Conservation (phyloP, 2,113 vertebrate species). For the Lucifuga dentata region DNA sequence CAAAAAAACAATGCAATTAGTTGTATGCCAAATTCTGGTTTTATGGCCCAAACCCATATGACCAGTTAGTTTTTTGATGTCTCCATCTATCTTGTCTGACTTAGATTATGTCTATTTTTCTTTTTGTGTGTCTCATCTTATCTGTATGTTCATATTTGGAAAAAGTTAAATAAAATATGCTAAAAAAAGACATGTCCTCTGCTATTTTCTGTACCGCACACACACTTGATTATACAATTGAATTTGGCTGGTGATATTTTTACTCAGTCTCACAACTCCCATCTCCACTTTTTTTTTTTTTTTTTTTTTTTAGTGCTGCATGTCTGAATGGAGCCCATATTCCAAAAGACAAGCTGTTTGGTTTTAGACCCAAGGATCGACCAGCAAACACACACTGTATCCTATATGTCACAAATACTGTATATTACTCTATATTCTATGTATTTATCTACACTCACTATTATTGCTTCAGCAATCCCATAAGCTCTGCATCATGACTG, state of each 20-base stretch:
- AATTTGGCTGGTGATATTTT: conserved; percentile 43
- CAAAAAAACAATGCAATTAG: too few species aligned
- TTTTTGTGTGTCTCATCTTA: too few species aligned
- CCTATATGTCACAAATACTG: conserved; percentile 11
- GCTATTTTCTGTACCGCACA: conserved; percentile 45
- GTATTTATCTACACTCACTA: conserved; percentile 56
- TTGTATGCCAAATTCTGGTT: too few species aligned
- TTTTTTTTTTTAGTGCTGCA: background rate
- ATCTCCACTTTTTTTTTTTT: too few species aligned
- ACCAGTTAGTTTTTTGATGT: too few species aligned
- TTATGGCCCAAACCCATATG: too few species aligned
- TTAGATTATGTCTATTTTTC: too few species aligned
- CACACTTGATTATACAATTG: conserved; percentile 26
- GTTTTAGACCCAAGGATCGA: conserved; percentile 20
- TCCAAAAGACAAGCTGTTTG: conserved; percentile 65
- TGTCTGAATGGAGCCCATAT: background rate
- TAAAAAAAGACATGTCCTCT: conserved; percentile 15
- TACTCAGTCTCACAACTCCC: conserved; percentile 23
- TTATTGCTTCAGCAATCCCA: conserved; percentile 47
- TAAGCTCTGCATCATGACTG: conserved; percentile 45
- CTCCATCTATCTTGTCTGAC: too few species aligned
- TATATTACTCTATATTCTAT: too few species aligned
- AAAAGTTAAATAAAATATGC: too few species aligned
- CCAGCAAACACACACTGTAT: conserved; percentile 35
- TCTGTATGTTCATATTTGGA: too few species aligned